Evolutionary conservation across 2,888 invertebrate species (phyloP), one percentile per base, ranked within the genome.

Genomic region (Micoletzkya japonica): DNA sequence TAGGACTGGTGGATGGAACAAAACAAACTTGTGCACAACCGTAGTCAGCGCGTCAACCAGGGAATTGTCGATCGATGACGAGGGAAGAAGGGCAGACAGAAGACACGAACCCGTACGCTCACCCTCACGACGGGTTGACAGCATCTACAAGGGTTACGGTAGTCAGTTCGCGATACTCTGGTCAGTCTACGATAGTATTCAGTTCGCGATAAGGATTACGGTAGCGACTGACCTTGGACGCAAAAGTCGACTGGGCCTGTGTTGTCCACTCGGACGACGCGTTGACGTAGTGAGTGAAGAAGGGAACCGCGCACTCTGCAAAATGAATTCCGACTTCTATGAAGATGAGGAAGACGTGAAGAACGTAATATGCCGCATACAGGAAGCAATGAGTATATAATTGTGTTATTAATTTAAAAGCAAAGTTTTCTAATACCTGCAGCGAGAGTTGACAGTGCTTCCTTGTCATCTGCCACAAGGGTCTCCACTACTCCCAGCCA

Each of bases 281-380:
- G 24, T 57, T 44, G 68, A 68, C 44, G 58, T 68, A 68, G n/a
- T 36, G 39, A 17, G 39, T 17, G 68, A 68, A 57, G 68, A 68
- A 68, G 30, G 68, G 68, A 30, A 39, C 34, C 14, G 68, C 58
- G 2, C 44, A 20, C n/a, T 68, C 68, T 68, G 49, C 3, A n/a
- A 56, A 24, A 56, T 39, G 28, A n/a, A 7, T 20, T n/a, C 54
- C 54, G 54, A 26, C 10, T 24, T 54, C 26, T 54, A 26, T 20
- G 20, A n/a, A n/a, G 24, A 54, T 14, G 24, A 26, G 7, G 26
- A 54, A 7, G 10, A 54, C 7, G 10, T n/a, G 26, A 54, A 14
- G 17, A 24, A 54, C 10, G 17, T 26, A 24, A 44, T 10, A 14
- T 44, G 20, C 44, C 20, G 44, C 44, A n/a, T n/a, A n/a, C n/a